Conservation (phyloP, 2,797 vertebrate species). For the Trachops cirrhosus region DNA sequence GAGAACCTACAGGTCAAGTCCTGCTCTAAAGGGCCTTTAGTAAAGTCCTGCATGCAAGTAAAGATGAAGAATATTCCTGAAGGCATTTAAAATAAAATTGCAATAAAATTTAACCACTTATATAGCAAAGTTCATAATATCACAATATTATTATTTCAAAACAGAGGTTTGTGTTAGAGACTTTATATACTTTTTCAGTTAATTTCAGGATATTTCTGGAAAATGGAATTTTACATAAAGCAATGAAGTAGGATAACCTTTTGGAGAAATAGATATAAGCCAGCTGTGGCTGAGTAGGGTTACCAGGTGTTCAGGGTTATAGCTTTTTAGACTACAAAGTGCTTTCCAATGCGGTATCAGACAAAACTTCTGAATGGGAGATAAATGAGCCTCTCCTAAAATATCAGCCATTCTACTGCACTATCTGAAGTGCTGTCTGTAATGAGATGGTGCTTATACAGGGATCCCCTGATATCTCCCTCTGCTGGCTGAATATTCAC, state of each 20-base stretch:
- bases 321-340: not conserved
- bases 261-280: not conserved
- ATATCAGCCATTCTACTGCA: not conserved
- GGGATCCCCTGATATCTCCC: not conserved
- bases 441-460: not conserved
- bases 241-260: not conserved
- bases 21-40: not conserved
- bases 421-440: not conserved
- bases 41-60: not conserved
- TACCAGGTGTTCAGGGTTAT: not conserved
- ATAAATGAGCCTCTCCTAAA: not conserved
- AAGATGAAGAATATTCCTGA: not conserved
- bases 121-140: not conserved
- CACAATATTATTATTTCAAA: not conserved
- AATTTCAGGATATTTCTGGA: not conserved
- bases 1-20: not conserved
- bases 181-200: not conserved
- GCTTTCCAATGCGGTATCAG: not conserved
- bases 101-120: not conserved
- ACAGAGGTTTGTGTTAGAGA: not conserved
- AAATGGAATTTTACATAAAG: not conserved
- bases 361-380: not conserved
- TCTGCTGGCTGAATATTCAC: constrained; percentile 32
- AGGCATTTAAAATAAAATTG: not conserved
- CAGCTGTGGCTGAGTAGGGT: not conserved